phyloP scores from a whole-genome alignment of 2,888 invertebrate species.

The Melieria crassipennis region DNA sequence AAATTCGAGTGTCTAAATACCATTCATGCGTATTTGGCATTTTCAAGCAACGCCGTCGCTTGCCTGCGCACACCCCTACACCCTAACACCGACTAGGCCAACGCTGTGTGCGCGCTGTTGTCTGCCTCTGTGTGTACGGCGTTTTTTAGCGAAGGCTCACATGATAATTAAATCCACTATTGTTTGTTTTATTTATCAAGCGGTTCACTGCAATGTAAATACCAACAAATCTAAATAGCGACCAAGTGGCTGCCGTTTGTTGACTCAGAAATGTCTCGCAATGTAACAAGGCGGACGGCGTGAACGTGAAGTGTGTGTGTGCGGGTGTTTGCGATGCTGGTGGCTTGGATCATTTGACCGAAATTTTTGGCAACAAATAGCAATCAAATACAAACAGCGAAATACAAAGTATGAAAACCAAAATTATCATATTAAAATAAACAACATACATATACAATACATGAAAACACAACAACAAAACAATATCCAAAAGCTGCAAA shows the following conservation, averaged over 20 bases:
- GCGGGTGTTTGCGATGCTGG: not conserved
- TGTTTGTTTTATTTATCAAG: slow-evolving; percentile 44
- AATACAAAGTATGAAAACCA: not conserved
- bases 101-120: not conserved
- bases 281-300: not conserved
- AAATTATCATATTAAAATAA: slow-evolving; percentile 16
- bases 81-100: too few species aligned
- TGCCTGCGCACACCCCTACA: too few species aligned
- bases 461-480: too few species aligned
- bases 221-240: slow-evolving; percentile 18
- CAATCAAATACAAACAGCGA: too few species aligned
- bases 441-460: too few species aligned
- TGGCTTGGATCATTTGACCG: not conserved
- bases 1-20: too few species aligned
- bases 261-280: slow-evolving; percentile 23
- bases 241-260: slow-evolving; percentile 23
- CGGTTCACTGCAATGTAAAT: slow-evolving; percentile 29
- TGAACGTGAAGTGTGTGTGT: not conserved
- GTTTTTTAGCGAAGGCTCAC: slow-evolving; percentile 33
- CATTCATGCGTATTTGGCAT: too few species aligned
- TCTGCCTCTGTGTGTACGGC: slow-evolving; percentile 4
- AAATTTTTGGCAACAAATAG: too few species aligned
- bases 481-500: too few species aligned
- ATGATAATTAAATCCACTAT: slow-evolving; percentile 47
- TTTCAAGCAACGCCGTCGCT: too few species aligned